Percentiles rank a stretch among this genome's conserved stretches.
phyloP scores from a whole-genome alignment of 2,888 invertebrate genomes.

The Antheraea assamensis region DNA sequence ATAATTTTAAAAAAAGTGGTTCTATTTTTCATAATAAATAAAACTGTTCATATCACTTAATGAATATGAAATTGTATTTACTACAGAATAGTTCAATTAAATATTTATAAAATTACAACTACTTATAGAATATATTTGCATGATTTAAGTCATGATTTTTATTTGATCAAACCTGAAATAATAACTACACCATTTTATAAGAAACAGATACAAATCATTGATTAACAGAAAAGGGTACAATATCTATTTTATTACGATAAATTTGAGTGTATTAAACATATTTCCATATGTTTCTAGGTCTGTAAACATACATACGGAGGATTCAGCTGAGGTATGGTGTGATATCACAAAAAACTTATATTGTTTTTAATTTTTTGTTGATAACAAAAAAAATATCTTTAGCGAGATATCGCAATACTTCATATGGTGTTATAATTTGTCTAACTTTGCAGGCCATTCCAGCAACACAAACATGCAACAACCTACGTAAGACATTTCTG shows the following conservation, averaged over 20 bases:
- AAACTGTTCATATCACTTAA: background rate
- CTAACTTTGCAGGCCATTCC: conserved; percentile 13
- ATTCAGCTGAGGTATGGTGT: conserved; percentile 53
- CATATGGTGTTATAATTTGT: background rate
- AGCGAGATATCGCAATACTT: background rate
- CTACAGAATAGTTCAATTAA: conserved; percentile 2
- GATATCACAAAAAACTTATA: conserved; percentile 4
- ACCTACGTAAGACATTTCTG: conserved; percentile 43
- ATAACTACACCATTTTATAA: conserved; percentile 13
- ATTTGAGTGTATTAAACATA: background rate
- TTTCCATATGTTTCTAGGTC: conserved; percentile 66
- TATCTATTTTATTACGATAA: background rate
- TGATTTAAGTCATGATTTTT: conserved; percentile 12
- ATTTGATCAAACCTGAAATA: background rate
- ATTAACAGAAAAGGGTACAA: background rate
- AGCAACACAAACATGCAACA: conserved; percentile 26
- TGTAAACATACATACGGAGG: conserved; percentile 62
- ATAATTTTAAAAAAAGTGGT: background rate
- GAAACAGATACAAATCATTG: conserved; percentile 9
- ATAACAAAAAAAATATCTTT: background rate
- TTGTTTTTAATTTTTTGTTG: background rate
- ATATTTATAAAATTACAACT: background rate
- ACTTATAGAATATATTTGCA: conserved; percentile 11
- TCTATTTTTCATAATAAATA: background rate
- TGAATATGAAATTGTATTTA: background rate